Base-by-base conservation (phyloP, 35 echinoderm and acorn worm genomes). In the Apostichopus japonicus region DNA sequence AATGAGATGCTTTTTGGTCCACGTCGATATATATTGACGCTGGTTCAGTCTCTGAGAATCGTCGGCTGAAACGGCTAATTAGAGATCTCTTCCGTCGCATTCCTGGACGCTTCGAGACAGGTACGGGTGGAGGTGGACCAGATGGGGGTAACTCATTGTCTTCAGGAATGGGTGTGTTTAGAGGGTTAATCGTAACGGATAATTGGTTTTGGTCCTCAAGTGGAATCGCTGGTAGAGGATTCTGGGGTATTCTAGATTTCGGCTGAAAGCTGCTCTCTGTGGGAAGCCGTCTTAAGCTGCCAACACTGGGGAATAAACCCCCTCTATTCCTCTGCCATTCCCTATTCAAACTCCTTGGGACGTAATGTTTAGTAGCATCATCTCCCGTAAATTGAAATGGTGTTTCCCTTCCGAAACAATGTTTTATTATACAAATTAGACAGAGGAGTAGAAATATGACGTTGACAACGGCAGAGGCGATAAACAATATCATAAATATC, bases 251-350 rank as follows among this genome's bases (percentile, higher is more conserved):
- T 27, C 86, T 89, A 6, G 27, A 89, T 73, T 73, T 89, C 5
- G 86, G 86, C 16, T 89, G 86, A 73, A 89, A 89, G 8, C 54
- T 72, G n/a, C 86, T 89, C 62, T 89, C 86, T 27, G 86, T 24
- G 6, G 86, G 86, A 17, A 89, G 86, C 25, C 86, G 86, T 54
- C 67, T 3, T 3, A 89, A 10, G 62, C 86, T 89, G 15, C 86
- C 86, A 56, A 89, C 19, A 15, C 86, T 73, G n/a, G 86, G 24
- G 4, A 71, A 27, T 23, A 10, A 9, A 4, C 56, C 24, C 3
- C 6, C 24, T 15, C 86, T 87, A 5, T 22, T 54, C 9, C 54
- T 86, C 4, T 17, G 53, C 86, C 86, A 87, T 11, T 87, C 86
- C 23, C 17, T 87, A 19, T 11, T 58, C 14, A 87, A 87, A 21